Percentiles rank a stretch among this genome's conserved stretches.
Conservation (phyloP, 2,888 invertebrate species). For the Oxyscelio sp. region DNA sequence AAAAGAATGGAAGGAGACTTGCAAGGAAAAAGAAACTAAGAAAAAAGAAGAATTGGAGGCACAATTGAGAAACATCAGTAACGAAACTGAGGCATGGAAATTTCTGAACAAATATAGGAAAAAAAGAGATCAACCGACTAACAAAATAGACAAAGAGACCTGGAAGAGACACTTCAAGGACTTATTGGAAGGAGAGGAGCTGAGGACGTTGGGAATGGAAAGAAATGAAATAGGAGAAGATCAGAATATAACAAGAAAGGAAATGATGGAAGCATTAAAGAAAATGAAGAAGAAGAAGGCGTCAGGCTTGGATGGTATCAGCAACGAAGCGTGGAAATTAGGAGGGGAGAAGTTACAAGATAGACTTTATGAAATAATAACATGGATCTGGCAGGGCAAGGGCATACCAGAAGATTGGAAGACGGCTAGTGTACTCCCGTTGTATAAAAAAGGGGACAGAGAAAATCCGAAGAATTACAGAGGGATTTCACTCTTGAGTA, state of each 20-base stretch:
- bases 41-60: neutral
- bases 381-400: neutral
- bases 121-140: slow-evolving; percentile 7
- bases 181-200: slow-evolving; percentile 8
- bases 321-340: neutral
- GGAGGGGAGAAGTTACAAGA: slow-evolving; percentile 24
- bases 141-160: slow-evolving; percentile 26
- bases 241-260: neutral
- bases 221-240: neutral
- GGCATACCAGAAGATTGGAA: slow-evolving; percentile 68
- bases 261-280: neutral
- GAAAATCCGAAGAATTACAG: slow-evolving; percentile 61
- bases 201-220: neutral
- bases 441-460: slow-evolving; percentile 62
- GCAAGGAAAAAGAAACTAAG: neutral
- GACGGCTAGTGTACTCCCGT: slow-evolving; percentile 52
- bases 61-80: neutral
- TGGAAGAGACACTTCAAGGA: slow-evolving; percentile 51
- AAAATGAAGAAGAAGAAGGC: slow-evolving; percentile 51
- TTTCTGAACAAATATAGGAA: no score
- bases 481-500: slow-evolving; percentile 61
- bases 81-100: slow-evolving; percentile 13
- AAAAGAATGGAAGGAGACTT: neutral
- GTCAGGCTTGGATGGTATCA: slow-evolving; percentile 41
- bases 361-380: neutral